Percentiles rank a stretch among this genome's conserved stretches.
Evolutionary conservation across 1,140 invertebrate species (phyloP).

Genomic region (Anagrus nilaparvatae): DNA sequence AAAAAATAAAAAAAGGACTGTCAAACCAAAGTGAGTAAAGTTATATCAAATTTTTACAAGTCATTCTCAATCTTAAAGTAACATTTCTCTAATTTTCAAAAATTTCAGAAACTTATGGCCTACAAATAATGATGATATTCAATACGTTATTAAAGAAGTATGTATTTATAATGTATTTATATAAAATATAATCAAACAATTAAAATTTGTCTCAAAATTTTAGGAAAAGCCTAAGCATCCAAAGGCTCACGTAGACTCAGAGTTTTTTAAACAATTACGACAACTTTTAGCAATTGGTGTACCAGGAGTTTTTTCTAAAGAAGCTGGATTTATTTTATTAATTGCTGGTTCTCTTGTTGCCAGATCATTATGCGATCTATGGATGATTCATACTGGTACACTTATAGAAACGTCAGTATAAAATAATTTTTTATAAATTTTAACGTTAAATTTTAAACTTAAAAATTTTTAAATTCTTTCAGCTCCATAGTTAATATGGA

Average conservation of each 20-base stretch:
- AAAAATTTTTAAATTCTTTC: conserved; percentile 20
- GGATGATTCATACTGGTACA: conserved; percentile 92
- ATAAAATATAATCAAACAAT: background rate
- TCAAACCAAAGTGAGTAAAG: conserved; percentile 10
- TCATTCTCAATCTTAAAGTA: conserved; percentile 1
- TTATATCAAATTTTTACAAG: background rate
- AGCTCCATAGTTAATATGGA: conserved; percentile 90
- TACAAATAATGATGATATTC: conserved; percentile 48
- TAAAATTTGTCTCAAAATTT: conserved; percentile 2
- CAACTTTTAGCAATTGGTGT: conserved; percentile 74
- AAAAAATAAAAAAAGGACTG: conserved; percentile 18
- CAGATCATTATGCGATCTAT: conserved; percentile 90
- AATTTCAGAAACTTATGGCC: conserved; percentile 30
- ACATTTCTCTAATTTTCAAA: conserved; percentile 6
- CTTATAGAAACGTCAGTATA: conserved; percentile 74
- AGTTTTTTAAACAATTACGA: conserved; percentile 71
- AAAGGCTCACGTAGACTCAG: conserved; percentile 77
- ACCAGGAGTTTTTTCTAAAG: conserved; percentile 62
- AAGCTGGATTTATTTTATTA: conserved; percentile 68
- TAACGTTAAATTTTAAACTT: conserved; percentile 5
- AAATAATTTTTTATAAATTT: conserved; percentile 8
- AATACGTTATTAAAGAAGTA: conserved; percentile 65
- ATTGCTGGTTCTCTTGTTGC: conserved; percentile 75
- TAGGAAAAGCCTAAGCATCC: conserved; percentile 52
- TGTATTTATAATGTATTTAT: conserved; percentile 15